Conservation (phyloP, 2,797 vertebrate genomes). For the Margarornis squamiger region DNA sequence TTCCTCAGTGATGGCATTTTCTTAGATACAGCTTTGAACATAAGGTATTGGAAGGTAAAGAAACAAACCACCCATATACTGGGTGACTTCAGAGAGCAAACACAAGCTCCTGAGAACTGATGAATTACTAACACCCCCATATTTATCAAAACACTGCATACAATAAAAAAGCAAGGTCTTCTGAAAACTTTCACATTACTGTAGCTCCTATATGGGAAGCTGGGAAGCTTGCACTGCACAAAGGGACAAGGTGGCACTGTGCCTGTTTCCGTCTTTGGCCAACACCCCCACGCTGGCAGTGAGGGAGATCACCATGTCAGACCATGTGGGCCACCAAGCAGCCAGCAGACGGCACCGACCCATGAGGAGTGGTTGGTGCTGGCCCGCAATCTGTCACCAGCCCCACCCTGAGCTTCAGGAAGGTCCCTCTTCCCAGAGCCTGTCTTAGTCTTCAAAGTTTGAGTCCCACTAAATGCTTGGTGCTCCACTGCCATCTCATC, state of each 20-base stretch:
- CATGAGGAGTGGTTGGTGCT: neutral
- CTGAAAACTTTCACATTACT: neutral
- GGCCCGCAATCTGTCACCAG: neutral
- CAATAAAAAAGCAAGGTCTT: neutral
- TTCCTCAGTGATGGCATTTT: neutral
- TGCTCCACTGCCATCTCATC: neutral
- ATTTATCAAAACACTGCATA: neutral
- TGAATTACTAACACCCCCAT: neutral
- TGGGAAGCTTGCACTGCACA: rapidly evolving
- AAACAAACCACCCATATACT: rapidly evolving
- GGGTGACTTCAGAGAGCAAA: neutral
- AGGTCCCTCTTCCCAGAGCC: neutral
- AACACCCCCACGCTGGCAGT: rapidly evolving
- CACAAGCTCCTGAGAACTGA: neutral
- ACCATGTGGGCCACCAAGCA: neutral
- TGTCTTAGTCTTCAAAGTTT: neutral
- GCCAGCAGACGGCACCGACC: conserved; percentile 4
- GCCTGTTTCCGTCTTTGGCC: neutral
- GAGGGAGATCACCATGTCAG: neutral
- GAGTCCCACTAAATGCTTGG: neutral
- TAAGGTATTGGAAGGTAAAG: neutral
- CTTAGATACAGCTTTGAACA: neutral
- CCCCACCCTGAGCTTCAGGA: neutral
- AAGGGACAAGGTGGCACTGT: neutral
- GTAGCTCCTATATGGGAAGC: neutral